Percentiles rank a stretch among this genome's conserved stretches.
Conservation (phyloP, 2,888 invertebrate species). For the Lissonota sp. region DNA sequence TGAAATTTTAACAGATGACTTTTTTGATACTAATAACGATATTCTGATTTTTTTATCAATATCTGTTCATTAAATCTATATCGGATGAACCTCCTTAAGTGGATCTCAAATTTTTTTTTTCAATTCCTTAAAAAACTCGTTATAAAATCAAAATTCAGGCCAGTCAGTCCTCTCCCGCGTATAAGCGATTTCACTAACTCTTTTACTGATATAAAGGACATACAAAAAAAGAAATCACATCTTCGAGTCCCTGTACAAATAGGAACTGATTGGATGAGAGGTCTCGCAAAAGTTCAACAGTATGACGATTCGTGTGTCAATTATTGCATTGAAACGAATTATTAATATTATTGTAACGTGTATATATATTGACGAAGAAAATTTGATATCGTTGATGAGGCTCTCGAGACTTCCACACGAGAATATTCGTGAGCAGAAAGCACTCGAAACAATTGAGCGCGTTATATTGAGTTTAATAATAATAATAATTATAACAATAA, state of each 20-base stretch:
- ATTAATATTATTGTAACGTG: background rate
- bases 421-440: background rate
- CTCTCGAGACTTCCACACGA: background rate
- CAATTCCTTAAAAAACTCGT: too few species aligned
- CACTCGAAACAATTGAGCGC: constrained; percentile 29
- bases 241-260: background rate
- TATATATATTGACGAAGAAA: background rate
- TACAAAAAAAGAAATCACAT: background rate
- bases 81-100: too few species aligned
- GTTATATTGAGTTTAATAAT: constrained; percentile 20
- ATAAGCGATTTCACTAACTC: constrained; percentile 15
- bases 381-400: constrained; percentile 22
- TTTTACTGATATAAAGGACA: background rate
- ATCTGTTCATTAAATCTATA: too few species aligned
- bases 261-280: constrained; percentile 10
- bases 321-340: background rate
- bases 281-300: constrained; percentile 6
- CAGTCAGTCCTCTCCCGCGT: constrained; percentile 2
- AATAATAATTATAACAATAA: constrained; percentile 1
- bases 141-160: too few species aligned
- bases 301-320: constrained; percentile 8
- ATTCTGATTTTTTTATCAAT: too few species aligned
- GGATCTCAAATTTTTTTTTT: too few species aligned
- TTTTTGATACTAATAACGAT: too few species aligned
- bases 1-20: too few species aligned